Evolutionary conservation across 2,113 vertebrate species (phyloP).

Genomic region (Nannospalax galili): DNA sequence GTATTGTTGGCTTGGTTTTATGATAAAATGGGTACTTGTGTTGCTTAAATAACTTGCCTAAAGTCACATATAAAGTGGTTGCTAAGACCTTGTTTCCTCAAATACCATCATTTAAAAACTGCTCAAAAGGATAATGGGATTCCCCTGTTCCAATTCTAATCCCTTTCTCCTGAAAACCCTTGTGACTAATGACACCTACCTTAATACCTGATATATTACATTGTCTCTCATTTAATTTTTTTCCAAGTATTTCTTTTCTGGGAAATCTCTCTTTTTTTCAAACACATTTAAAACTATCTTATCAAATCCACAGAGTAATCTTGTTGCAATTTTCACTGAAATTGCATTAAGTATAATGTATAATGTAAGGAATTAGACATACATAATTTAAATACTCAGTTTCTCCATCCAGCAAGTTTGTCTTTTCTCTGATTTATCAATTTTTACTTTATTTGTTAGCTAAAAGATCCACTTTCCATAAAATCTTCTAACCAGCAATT

Average conservation of each 20-base stretch:
- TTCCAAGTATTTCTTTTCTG: not conserved
- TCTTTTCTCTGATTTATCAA: slow-evolving; percentile 29
- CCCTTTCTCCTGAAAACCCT: not conserved
- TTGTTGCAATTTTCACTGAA: not conserved
- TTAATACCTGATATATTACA: not conserved
- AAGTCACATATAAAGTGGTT: not conserved
- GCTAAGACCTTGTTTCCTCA: not conserved
- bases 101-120: not conserved
- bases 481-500: slow-evolving; percentile 1
- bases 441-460: slow-evolving; percentile 10
- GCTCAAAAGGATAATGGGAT: not conserved
- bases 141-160: not conserved
- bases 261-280: not conserved
- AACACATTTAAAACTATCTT: not conserved
- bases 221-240: slow-evolving; percentile 1
- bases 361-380: not conserved
- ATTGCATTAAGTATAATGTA: not conserved
- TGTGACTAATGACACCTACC: not conserved
- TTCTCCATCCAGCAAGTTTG: not conserved
- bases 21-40: not conserved
- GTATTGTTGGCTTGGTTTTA: not conserved
- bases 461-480: not conserved
- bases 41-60: slow-evolving; percentile 34
- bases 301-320: not conserved
- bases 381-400: not conserved